These are phyloP conservation scores for Pseudoatta argentina DNA, from an alignment of 1,140 invertebrate species.

Conservation along the genomic window DNA sequence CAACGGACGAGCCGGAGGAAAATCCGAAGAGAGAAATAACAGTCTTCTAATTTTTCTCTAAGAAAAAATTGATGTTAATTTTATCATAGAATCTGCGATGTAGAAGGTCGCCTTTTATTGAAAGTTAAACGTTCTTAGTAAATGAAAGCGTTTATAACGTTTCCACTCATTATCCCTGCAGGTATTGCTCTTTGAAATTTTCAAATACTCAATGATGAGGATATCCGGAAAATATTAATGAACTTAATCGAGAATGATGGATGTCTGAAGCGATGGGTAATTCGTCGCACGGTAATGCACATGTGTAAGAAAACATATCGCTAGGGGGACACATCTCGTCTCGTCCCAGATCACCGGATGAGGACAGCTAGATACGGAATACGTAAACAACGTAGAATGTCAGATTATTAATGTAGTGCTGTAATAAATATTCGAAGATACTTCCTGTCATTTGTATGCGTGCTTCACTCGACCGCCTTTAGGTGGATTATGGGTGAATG, in stretches of 20 bases:
- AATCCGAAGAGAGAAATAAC: neutral
- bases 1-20: neutral
- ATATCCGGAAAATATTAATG: slow-evolving; percentile 16
- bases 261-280: neutral
- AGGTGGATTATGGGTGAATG: neutral
- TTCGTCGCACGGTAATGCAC: neutral
- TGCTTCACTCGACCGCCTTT: slow-evolving; percentile 1
- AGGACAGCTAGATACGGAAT: neutral
- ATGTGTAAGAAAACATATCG: neutral
- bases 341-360: neutral
- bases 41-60: neutral
- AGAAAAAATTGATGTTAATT: slow-evolving; percentile 1
- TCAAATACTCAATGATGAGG: neutral
- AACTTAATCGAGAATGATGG: neutral
- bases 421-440: slow-evolving; percentile 49
- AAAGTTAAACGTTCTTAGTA: neutral
- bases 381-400: slow-evolving; percentile 42
- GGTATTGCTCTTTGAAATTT: neutral
- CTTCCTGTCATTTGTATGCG: slow-evolving; percentile 22
- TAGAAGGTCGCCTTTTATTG: neutral
- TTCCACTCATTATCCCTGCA: neutral
- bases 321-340: slow-evolving; percentile 5
- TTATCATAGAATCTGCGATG: slow-evolving; percentile 12
- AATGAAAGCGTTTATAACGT: slow-evolving; percentile 18
- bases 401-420: slow-evolving; percentile 39